phyloP scores from a whole-genome alignment of 2,888 invertebrate genomes.

The Amaurobius ferox region DNA sequence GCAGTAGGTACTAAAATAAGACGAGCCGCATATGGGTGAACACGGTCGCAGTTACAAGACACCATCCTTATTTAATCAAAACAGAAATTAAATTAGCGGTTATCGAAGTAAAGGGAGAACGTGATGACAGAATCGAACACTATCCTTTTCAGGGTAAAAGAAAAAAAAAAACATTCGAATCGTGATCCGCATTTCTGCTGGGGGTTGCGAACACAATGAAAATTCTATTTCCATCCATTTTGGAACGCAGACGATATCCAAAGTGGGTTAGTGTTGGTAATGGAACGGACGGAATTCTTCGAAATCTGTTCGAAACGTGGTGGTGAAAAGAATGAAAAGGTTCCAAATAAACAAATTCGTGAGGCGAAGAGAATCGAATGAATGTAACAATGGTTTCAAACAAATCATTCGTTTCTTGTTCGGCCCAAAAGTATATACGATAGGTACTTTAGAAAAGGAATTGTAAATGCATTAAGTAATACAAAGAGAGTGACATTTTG shows the following conservation, averaged over 20 bases:
- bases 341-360: slow-evolving; percentile 9
- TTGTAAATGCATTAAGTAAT: not conserved
- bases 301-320: slow-evolving; percentile 16
- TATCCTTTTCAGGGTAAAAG: slow-evolving; percentile 19
- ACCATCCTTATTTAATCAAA: slow-evolving; percentile 44
- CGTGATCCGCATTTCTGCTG: slow-evolving; percentile 50
- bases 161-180: slow-evolving; percentile 18
- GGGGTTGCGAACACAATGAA: slow-evolving; percentile 31
- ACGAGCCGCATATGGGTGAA: not conserved
- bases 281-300: slow-evolving; percentile 29
- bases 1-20: not conserved
- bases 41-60: slow-evolving; percentile 33
- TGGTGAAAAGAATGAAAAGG: slow-evolving; percentile 13
- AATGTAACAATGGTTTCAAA: slow-evolving; percentile 6
- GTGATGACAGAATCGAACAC: slow-evolving; percentile 28
- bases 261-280: not conserved
- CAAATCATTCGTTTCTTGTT: not conserved
- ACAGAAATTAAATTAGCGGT: slow-evolving; percentile 47
- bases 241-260: slow-evolving; percentile 13
- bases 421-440: not conserved
- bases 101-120: slow-evolving; percentile 31
- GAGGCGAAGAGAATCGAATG: not conserved
- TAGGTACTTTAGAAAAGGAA: not conserved
- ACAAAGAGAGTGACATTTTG: no score
- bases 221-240: slow-evolving; percentile 57